Evolutionary conservation across 2,888 invertebrate genomes (phyloP), one percentile per base, ranked within the genome.

Genomic region (Xestia c-nigrum): DNA sequence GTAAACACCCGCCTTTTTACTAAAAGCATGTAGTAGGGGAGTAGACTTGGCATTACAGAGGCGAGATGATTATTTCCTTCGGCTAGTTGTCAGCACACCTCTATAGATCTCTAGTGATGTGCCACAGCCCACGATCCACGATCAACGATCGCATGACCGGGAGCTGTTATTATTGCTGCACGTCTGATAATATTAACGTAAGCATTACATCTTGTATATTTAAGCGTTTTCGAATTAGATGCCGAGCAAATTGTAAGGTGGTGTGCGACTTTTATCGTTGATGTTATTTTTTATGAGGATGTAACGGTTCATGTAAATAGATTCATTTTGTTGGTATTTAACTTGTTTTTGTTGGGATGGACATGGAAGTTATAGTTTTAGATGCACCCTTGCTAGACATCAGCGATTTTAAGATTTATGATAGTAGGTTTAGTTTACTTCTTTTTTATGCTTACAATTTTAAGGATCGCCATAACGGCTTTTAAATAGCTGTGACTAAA

Each of bases 41-140:
- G 61, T 52, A 43, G 21, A 72, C 52, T 81, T 38, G 7, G 21
- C 61, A 80, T 72, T 81, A 76, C 77, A 69, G 76, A 72, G 63
- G 78, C 75, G 76, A 86, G 78, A 86, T 79, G 88, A 86, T 86
- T 88, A 88, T 86, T 81, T 86, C 81, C 86, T 75, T 66, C 74
- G 86, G 86, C 86, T 43, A 74, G 74, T 79, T 75, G 81, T 83
- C 86, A 85, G 76, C 68, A 72, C 78, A 78, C 76, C 70, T 76
- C 75, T 76, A 64, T 70, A 55, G 52, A 52, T 74, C 46, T 40
- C 64, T 65, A 77, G 80, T 75, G 80, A 85, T 79, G 71, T 47
- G 46, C 76, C 43, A 31, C 74, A 67, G 61, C 67, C 40, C 64
- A 43, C 64, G 64, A 64, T 64, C 64, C 64, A 64, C 64, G 64